These are phyloP conservation scores for Pristionchus japonicus DNA, from an alignment of 2,888 invertebrate species.

Conservation along the genomic window DNA sequence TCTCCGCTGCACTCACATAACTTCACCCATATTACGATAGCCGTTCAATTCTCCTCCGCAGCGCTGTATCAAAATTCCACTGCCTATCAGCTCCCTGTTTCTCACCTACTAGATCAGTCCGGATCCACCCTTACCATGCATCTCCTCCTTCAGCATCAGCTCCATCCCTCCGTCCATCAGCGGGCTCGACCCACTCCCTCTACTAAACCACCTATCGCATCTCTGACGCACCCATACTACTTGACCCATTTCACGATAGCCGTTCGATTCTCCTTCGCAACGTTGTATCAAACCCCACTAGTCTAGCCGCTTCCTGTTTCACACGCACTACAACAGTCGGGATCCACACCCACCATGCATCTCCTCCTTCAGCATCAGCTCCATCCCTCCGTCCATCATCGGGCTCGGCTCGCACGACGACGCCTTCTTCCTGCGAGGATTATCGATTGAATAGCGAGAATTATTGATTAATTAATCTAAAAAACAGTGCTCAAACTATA, in stretches of 20 bases:
- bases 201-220: too few relatives aligned
- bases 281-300: too few relatives aligned
- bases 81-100: not conserved
- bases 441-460: not conserved
- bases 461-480: too few relatives aligned
- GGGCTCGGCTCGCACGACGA: constrained; percentile 3
- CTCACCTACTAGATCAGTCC: not conserved
- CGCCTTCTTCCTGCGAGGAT: not conserved
- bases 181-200: not conserved
- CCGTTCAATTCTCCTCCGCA: too few relatives aligned
- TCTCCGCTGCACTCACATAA: too few relatives aligned
- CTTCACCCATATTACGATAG: too few relatives aligned
- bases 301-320: not conserved
- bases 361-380: not conserved
- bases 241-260: too few relatives aligned
- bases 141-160: not conserved
- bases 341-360: not conserved
- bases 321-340: not conserved
- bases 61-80: too few relatives aligned
- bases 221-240: too few relatives aligned
- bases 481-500: not conserved
- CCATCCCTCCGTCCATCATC: not conserved
- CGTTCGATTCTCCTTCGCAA: too few relatives aligned
- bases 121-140: not conserved
- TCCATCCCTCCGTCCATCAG: not conserved